Conservation (phyloP, 92 coral and sea anemone genomes). For the Diadumene lineata region DNA sequence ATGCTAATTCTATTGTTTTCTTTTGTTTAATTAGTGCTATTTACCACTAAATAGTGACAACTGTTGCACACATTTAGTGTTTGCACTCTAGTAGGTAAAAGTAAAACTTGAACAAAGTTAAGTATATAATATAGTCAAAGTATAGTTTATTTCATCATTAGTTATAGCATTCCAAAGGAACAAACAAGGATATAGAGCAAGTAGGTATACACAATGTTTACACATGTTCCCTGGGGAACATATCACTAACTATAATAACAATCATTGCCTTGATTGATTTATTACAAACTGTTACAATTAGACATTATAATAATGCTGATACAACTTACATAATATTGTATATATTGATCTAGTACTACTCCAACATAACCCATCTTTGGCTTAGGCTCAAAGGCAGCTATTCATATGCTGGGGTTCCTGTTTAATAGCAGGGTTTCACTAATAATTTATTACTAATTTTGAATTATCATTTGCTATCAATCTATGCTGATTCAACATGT, state of each 20-base stretch:
- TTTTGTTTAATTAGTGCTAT: too few species aligned
- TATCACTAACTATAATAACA: conserved; percentile 20
- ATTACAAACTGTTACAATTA: conserved; percentile 36
- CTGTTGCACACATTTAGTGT: too few species aligned
- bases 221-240: conserved; percentile 48
- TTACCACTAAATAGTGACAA: too few species aligned
- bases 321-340: conserved; percentile 37
- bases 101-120: too few species aligned
- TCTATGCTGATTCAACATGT: background rate
- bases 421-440: too few species aligned
- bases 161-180: conserved; percentile 37
- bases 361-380: too few species aligned
- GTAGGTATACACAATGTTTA: conserved; percentile 22
- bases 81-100: too few species aligned
- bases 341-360: too few species aligned
- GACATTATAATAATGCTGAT: conserved; percentile 43
- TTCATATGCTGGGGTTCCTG: too few species aligned
- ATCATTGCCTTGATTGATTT: conserved; percentile 23
- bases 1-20: too few species aligned
- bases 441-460: too few species aligned
- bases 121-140: background rate
- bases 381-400: too few species aligned
- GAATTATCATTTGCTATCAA: background rate
- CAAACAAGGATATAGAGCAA: conserved; percentile 16
- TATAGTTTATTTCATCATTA: conserved; percentile 7